Evolutionary conservation across 2,113 vertebrate genomes (phyloP), one percentile per base, ranked within the genome.

Genomic region (Cardinalis cardinalis): DNA sequence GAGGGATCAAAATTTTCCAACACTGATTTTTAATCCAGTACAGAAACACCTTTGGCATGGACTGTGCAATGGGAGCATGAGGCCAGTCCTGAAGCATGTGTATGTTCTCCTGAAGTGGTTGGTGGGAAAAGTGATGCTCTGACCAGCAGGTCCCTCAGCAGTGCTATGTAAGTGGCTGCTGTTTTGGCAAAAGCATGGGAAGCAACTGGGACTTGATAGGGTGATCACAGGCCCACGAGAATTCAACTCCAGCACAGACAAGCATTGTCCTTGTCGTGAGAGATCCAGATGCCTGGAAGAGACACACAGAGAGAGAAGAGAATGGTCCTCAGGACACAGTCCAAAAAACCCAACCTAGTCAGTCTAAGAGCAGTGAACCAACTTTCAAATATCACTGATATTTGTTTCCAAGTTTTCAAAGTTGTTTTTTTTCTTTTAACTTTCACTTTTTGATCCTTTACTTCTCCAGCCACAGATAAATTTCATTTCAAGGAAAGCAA

Each of bases 151-250:
- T 40, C 29, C 34, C 55, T 81, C 49, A 21, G 49, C 65, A 16
- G 10, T 7, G n/a, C n/a, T 18, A 8, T 2, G 0, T 13, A 10
- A 77, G 49, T 25, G 60, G 19, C 46, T 52, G 75, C 65, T 73
- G 28, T 71, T 82, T 65, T 43, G 43, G 23, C 4, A 5, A 52
- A 79, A 44, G 69, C 36, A 14, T 26, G 51, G n/a, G 36, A 78
- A 61, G 8, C 20, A 13, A 25, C 36, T 73, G 84, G 60, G 20
- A n/a, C 14, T 65, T 46, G 48, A 46, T 8, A n/a, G 40, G 23
- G 20, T 0, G 2, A 12, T 56, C 44, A 41, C 2, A 56, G 20
- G 38, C 17, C 31, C 31, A 16, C 0, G 0, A 51, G 52, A 60
- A 51, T 56, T 38, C 36, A 60, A 6, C 36, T 81, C 26, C 51